Evolutionary conservation across 2,797 vertebrate species (phyloP), one percentile per base, ranked within the genome.

Genomic region (Pseudochaenichthys georgianus): DNA sequence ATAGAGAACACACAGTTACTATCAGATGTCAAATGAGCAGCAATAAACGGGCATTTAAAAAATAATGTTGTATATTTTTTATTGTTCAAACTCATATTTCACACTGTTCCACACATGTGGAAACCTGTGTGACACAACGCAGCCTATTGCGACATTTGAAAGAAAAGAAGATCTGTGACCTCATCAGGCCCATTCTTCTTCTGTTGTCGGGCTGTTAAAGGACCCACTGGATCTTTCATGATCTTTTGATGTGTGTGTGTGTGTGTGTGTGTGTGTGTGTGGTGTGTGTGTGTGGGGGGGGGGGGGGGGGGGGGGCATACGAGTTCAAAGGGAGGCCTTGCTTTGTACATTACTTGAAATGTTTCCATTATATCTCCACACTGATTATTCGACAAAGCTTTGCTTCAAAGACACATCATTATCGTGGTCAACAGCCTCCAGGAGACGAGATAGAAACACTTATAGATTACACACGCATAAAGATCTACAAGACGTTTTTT

Each of bases 331-430:
- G 17, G 42, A 38, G 1, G 23, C 9, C 31, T 57, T 0, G 15
- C 54, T 73, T 64, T n/a, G 47, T 70, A 41, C 59, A 54, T 52
- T 82, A 45, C 77, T 69, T 68, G 50, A 64, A 73, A 71, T 51
- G 38, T 71, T 43, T 60, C 62, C 46, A 73, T 81, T 67, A 19
- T 75, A 59, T 51, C 70, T 70, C 13, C 41, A 80, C 43, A 9
- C 0, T 57, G 41, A 81, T 74, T 81, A 78, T 85, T 63, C 71
- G 60, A 31, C 69, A 64, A 68, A 51, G 61, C 60, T 19, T 59
- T 4, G 23, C 83, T 76, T 89, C 84, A 93, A 90, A 89, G 80
- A 67, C 46, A 13, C 13, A 1, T 31, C 13, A 90, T 87, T 82
- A 85, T 55, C 72, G 82, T 73, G 64, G 43, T 60, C 66, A 59